These are phyloP conservation scores for Frankliniella intonsa DNA, from an alignment of 2,888 invertebrate genomes.

Conservation along the genomic window DNA sequence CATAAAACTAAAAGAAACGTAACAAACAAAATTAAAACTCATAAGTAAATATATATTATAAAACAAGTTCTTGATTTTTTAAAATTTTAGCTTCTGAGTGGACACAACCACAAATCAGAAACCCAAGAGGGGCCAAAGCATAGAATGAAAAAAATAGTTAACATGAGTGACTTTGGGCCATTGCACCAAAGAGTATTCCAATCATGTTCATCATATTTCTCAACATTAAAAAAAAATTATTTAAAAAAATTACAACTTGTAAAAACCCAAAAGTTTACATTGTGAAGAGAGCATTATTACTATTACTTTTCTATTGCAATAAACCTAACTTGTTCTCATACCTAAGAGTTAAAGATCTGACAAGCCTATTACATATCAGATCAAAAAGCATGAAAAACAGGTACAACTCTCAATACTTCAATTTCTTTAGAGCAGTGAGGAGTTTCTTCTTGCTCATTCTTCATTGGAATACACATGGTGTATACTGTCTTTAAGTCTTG, in stretches of 20 bases:
- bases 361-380: neutral
- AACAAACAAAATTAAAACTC: slow-evolving; percentile 15
- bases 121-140: too few species aligned
- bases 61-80: neutral
- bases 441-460: neutral
- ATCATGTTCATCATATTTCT: too few species aligned
- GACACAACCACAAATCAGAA: too few species aligned
- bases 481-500: slow-evolving; percentile 13
- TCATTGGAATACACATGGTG: neutral
- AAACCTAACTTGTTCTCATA: neutral
- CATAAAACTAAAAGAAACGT: slow-evolving; percentile 25
- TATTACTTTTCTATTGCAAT: neutral
- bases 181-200: too few species aligned
- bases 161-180: too few species aligned
- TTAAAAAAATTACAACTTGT: neutral
- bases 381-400: slow-evolving; percentile 3
- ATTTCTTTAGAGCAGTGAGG: neutral
- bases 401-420: slow-evolving; percentile 6
- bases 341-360: neutral
- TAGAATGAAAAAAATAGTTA: too few species aligned
- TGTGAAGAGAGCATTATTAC: neutral
- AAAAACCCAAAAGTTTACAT: neutral
- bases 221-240: neutral
- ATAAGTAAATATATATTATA: neutral
- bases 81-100: neutral